These are phyloP conservation scores for Trematomus loennbergii DNA, from an alignment of 2,113 vertebrate species.

Conservation along the genomic window DNA sequence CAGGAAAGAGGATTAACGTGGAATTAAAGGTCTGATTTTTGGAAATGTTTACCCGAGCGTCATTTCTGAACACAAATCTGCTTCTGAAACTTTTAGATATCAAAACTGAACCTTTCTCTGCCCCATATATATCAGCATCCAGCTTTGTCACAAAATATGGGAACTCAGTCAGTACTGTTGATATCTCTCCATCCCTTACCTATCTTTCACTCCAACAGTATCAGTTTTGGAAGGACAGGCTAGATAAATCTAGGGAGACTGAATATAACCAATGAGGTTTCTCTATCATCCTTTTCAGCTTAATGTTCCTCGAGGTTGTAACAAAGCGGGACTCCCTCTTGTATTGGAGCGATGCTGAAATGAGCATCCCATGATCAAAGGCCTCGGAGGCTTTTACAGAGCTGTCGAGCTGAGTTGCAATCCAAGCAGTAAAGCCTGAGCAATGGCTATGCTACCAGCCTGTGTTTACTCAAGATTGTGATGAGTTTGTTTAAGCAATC, in stretches of 20 bases:
- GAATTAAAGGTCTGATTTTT: conserved; percentile 75
- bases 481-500: conserved; percentile 50
- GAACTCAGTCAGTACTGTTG: background rate
- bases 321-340: conserved; percentile 34
- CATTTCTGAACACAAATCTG: conserved; percentile 65
- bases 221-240: conserved; percentile 3
- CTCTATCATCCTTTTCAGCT: conserved; percentile 28
- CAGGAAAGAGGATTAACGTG: conserved; percentile 76
- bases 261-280: conserved; percentile 11
- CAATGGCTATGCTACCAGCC: conserved; percentile 33
- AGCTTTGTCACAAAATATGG: background rate
- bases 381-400: conserved; percentile 58
- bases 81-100: conserved; percentile 68
- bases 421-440: conserved; percentile 50
- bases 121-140: background rate
- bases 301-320: conserved; percentile 24
- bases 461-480: conserved; percentile 59
- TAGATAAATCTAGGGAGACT: conserved; percentile 12
- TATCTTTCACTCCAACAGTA: background rate
- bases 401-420: conserved; percentile 56
- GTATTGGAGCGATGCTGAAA: conserved; percentile 46
- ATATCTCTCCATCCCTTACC: background rate
- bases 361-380: conserved; percentile 71
- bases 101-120: conserved; percentile 28
- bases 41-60: conserved; percentile 66